Evolutionary conservation across 2,113 vertebrate genomes (phyloP), one percentile per base, ranked within the genome.

Genomic region (Solenodon paradoxus): DNA sequence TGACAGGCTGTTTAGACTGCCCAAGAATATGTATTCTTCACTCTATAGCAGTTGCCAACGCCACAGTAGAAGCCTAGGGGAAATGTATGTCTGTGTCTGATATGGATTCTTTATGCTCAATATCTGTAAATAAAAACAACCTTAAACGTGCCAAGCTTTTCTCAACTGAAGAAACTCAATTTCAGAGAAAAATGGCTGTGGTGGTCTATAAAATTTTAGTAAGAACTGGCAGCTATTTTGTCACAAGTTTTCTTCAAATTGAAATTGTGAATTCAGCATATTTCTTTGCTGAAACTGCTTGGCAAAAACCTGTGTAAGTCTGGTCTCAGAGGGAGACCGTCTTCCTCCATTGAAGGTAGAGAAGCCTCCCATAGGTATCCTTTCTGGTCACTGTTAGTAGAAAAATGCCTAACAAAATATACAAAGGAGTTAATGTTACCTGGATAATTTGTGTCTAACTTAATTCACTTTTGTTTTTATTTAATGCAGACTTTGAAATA

Each of bases 101-200:
- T 84, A 96, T 17, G 85, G 51, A 97, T 66, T 32, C n/a, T 45
- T 9, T 42, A 28, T 28, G 51, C 84, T 55, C 20, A 83, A 80
- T 32, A 94, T 82, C 35, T 95, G 88, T 78, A 97, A 98, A 96
- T 22, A 97, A 94, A 97, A 98, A 92, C 28, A 85, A 63, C n/a
- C 97, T 97, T 93, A 95, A 94, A 89, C 57, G 72, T 90, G 93
- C 86, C 35, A 59, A 96, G 49, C 53, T 97, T 97, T 96, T 77
- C 51, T 89, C 3, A 1, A 53, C 38, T 77, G 82, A 57, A 95
- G 68, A 97, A 72, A 94, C 61, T 32, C 42, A 71, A 69, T 26
- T 95, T 59, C n/a, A 71, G 53, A 77, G 74, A 96, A 68, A 81
- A 82, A 94, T 45, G 51, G 30, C 26, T 63, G 49, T 26, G 95